Base-by-base conservation (phyloP, 35 echinoderm and acorn worm species). In the Apostichopus californicus region DNA sequence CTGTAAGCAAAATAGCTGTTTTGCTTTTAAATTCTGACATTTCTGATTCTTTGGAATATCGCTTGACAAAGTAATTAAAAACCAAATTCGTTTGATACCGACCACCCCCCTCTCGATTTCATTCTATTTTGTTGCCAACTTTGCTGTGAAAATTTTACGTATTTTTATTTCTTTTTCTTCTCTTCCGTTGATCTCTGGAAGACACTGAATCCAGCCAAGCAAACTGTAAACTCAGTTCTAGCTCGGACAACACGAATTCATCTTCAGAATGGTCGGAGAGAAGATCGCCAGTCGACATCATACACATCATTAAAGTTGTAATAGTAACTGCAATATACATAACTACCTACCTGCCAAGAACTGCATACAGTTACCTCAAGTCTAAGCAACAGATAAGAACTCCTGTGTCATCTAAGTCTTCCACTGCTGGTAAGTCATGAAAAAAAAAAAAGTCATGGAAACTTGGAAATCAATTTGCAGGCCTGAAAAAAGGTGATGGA, bases 131-230 rank as follows among this genome's bases (percentile, higher is more conserved):
- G 34, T 46, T 46, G 28, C 28, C 28, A 34, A 34, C 28, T 34
- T 2, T 34, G 28, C 28, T 34, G 14, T 28, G 25, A 1, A 5
- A 61, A 61, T 9, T 61, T 60, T 8, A 8, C 58, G 58, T 61
- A 1, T 61, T 61, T 9, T 9, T 61, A 1, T 61, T 9, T 61
- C 12, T 61, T 61, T 9, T 61, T 61, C 12, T 61, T 9, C 58
- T 61, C 1, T 61, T 11, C 8, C 7, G 0, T n/a, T 68, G 15
- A 0, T 85, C 81, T 72, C 2, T 64, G 22, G 15, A 26, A 93
- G 92, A 93, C 57, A 87, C 92, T 9, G 92, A 93, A 53, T 93
- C 92, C 46, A 87, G 80, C 81, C 82, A 80, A 15, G 92, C 92
- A 83, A 87, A 73, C 52, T 28, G 87, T 20, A 75, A 77, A 77